Percentiles rank a stretch among this genome's conserved stretches.
These are phyloP conservation scores for Phalacrocorax carbo DNA, from an alignment of 2,113 vertebrate species.

Conservation along the genomic window DNA sequence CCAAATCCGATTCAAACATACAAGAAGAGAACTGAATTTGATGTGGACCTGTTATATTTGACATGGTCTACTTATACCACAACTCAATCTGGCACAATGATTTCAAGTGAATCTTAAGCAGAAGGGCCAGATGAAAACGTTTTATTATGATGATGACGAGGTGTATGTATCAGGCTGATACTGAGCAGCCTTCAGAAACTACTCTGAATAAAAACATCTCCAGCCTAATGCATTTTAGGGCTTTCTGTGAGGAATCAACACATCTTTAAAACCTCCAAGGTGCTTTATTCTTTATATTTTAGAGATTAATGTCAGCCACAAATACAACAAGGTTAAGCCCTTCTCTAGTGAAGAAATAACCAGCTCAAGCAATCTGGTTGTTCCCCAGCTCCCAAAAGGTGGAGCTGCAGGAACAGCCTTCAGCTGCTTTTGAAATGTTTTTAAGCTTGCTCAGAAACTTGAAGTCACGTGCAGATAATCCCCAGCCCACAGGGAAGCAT, in stretches of 20 bases:
- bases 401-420: constrained; percentile 41
- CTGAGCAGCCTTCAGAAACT: background rate
- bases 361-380: background rate
- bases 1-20: background rate
- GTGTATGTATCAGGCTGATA: background rate
- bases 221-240: background rate
- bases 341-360: background rate
- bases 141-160: background rate
- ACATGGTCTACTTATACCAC: background rate
- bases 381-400: constrained; percentile 19
- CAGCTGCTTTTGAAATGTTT: background rate
- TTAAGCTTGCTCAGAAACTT: background rate
- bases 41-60: background rate
- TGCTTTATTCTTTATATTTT: background rate
- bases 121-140: background rate
- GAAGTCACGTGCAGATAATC: background rate
- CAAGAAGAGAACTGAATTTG: background rate
- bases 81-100: background rate
- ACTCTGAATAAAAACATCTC: background rate
- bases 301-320: background rate
- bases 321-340: background rate
- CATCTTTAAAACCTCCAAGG: background rate
- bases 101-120: background rate
- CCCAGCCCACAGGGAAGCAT: background rate
- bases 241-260: background rate